phyloP scores from a whole-genome alignment of 2,797 vertebrate genomes.

The Lagocephalus sceleratus region DNA sequence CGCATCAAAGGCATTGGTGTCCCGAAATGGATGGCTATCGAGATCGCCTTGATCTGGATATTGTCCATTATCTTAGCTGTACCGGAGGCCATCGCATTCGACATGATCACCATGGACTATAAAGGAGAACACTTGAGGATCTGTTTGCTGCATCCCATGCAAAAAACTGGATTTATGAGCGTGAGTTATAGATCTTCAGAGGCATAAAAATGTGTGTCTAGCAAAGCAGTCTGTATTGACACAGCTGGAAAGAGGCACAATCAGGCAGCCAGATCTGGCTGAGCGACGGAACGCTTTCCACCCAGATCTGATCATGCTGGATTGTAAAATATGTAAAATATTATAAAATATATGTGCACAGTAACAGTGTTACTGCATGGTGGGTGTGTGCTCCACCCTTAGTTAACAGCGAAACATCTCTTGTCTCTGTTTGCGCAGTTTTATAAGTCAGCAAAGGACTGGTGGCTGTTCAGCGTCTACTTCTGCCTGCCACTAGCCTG shows the following conservation, averaged over 20 bases:
- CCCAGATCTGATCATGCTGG: not conserved
- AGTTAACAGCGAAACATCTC: not conserved
- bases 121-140: conserved; percentile 83
- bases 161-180: conserved; percentile 87
- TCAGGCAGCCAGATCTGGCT: conserved; percentile 4
- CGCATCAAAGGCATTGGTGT: conserved; percentile 92
- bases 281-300: not conserved
- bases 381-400: too few species aligned
- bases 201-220: not conserved
- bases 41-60: conserved; percentile 93
- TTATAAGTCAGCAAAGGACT: conserved; percentile 91
- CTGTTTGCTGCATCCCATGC: conserved; percentile 87
- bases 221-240: conserved; percentile 25
- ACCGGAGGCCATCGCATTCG: conserved; percentile 91
- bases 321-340: not conserved
- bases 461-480: conserved; percentile 96
- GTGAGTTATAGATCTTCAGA: conserved; percentile 64
- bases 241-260: conserved; percentile 34
- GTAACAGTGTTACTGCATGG: not conserved
- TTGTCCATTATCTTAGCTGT: conserved; percentile 87
- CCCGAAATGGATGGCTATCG: conserved; percentile 90
- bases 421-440: conserved; percentile 73
- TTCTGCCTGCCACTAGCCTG: conserved; percentile 93
- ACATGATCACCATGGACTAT: conserved; percentile 87
- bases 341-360: too few species aligned